Evolutionary conservation across 2,113 vertebrate species (phyloP).

Genomic region (Corythornis cristatus): DNA sequence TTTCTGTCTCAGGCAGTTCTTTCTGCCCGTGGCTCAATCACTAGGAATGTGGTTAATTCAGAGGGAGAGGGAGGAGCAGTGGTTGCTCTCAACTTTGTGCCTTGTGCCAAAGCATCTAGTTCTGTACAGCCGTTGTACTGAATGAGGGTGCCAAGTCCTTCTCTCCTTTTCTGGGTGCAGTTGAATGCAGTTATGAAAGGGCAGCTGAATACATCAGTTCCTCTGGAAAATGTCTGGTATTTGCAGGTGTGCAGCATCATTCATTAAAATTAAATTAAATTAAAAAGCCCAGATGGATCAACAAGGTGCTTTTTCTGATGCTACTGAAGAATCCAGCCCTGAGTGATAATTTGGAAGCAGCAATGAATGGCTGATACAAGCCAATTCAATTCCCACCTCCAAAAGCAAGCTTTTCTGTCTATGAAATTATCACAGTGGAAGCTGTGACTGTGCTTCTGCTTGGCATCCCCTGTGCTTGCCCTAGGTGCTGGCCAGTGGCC

Average conservation of each 20-base stretch:
- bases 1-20: background rate
- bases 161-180: background rate
- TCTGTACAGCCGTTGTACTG: background rate
- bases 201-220: background rate
- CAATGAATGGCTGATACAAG: background rate
- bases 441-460: background rate
- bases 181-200: background rate
- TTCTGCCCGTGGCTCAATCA: background rate
- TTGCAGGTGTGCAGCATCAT: background rate
- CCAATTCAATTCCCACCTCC: background rate
- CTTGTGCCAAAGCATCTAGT: background rate
- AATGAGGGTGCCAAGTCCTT: background rate
- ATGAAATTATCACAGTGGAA: background rate
- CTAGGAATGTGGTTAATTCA: background rate
- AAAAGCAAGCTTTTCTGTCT: background rate
- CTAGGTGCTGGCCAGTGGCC: background rate
- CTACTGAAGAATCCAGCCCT: background rate
- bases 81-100: background rate
- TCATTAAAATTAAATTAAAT: background rate
- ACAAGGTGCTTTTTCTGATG: background rate
- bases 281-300: background rate
- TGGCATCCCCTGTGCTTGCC: background rate
- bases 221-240: background rate
- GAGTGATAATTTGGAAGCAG: background rate
- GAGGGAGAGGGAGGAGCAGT: background rate